These are phyloP conservation scores for Hoplodrina ambigua DNA, from an alignment of 2,888 invertebrate genomes.

Conservation along the genomic window DNA sequence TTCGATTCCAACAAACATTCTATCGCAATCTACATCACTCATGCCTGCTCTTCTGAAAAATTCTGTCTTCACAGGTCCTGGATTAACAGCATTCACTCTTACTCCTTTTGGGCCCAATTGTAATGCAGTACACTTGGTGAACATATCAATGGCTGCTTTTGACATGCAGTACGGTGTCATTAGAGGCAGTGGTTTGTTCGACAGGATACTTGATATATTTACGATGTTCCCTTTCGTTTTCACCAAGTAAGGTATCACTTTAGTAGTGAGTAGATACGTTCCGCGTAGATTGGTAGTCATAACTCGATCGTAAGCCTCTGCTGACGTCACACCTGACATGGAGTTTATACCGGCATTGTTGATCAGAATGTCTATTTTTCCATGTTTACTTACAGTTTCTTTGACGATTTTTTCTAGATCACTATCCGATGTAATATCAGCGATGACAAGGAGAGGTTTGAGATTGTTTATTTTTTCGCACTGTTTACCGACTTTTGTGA, in stretches of 20 bases:
- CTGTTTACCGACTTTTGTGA: slow-evolving; percentile 71
- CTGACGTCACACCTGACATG: slow-evolving; percentile 68
- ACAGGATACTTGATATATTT: slow-evolving; percentile 79
- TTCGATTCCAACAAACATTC: slow-evolving; percentile 70
- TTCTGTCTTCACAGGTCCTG: slow-evolving; percentile 80
- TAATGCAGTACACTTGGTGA: slow-evolving; percentile 81
- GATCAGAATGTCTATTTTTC: slow-evolving; percentile 77
- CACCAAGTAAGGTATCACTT: slow-evolving; percentile 74
- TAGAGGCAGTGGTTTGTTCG: slow-evolving; percentile 71
- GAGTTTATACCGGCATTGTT: slow-evolving; percentile 81
- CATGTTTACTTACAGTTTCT: slow-evolving; percentile 73
- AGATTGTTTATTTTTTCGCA: slow-evolving; percentile 74
- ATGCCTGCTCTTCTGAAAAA: slow-evolving; percentile 77
- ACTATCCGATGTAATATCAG: slow-evolving; percentile 77
- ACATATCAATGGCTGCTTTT: slow-evolving; percentile 82
- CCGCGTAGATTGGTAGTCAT: slow-evolving; percentile 81
- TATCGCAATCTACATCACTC: slow-evolving; percentile 69
- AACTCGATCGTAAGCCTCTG: slow-evolving; percentile 74
- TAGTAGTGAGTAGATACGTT: slow-evolving; percentile 75
- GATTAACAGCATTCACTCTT: slow-evolving; percentile 81
- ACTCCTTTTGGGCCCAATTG: slow-evolving; percentile 77
- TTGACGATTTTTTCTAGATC: slow-evolving; percentile 75
- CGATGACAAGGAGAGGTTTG: slow-evolving; percentile 74
- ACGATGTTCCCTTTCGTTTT: slow-evolving; percentile 79
- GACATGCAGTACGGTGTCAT: slow-evolving; percentile 82